Base-by-base conservation (phyloP, 2,113 vertebrate genomes). In the Axis porcinus region DNA sequence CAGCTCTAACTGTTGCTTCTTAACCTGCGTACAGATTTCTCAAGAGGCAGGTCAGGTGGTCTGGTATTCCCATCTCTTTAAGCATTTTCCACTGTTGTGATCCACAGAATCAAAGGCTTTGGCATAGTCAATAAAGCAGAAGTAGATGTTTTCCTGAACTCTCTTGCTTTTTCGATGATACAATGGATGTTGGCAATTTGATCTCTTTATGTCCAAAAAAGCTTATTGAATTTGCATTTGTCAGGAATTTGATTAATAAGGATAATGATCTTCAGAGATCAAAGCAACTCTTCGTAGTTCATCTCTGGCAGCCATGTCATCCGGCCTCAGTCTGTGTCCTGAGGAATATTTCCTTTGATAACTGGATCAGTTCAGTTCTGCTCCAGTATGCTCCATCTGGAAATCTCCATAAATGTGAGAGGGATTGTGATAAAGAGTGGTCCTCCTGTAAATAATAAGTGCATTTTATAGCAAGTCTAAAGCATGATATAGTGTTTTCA, bases 111-210 rank as follows among this genome's bases (percentile, higher is more conserved):
- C n/a, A 40, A 40, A 40, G 19, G 67, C 67, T 74, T 74, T 74
- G 67, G 10, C 67, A 74, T 74, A 74, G 67, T 40, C 67, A 40
- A 40, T 74, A 74, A 70, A 70, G n/a, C n/a, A 70, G 64, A 70
- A 70, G 36, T 36, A 70, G 17, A 40, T 70, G 10, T 74, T 74
- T 74, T 74, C 23, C 67, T 74, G 19, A 23, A 74, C 19, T 74
- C n/a, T 3, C 19, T 40, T 74, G 67, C n/a, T 3, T 74, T 40
- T 74, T 40, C 0, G 0, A 74, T 40, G 19, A 74, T 25, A 19
- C n/a, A 74, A 0, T 40, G 19, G 36, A 74, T 74, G 67, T 13
- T 74, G 10, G 36, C 67, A 40, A 25, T 74, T 74, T 74, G 21
- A 74, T 74, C 76, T 79, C 76, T 52, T 86, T 82, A 33, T 45